Base-by-base conservation (phyloP, 2,888 invertebrate species). In the Chelonus formosanus region DNA sequence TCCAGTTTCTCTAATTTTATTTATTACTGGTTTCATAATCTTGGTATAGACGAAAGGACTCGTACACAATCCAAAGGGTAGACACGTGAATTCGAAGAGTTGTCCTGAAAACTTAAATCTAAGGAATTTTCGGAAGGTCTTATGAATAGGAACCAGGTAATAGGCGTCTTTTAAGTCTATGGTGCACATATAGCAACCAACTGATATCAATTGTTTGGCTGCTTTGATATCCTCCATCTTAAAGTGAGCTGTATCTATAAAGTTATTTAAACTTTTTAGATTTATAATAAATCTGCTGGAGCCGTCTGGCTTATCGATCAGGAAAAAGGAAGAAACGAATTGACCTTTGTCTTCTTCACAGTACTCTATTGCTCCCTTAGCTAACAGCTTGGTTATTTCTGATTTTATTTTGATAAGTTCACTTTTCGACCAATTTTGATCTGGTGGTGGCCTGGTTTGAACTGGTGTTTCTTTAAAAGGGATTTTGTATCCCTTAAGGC, bases 21-120 rank as follows among this genome's bases (percentile, higher is more conserved):
- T 64, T 6, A 63, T 43, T 1, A 67, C 54, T 2, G 64, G 68
- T 34, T 68, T 70, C 20, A 68, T 36, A 2, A 76, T 55, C 66
- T 76, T 76, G 3, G 75, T 74, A 61, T 73, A 76, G 2, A 73
- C n/a, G 53, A 55, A 74, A 0, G 74, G 74, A 5, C 71, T 69
- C 4, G 71, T 71, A 50, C 71, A 72, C 5, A 75, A 47, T 3
- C 74, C 75, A 62, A 75, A 75, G 4, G 73, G 73, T 5, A 76
- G 45, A 50, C 68, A 70, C 47, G 36, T 72, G 57, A 74, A 77
- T 57, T 75, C 70, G 65, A 66, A 75, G 2, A 68, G 10, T 36
- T 5, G 34, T 1, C 60, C 65, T 3, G 63, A 4, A 56, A 74
- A 75, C 4, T 54, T 7, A 63, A 75, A 76, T 57, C 70, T 58